Conservation (phyloP, 2,888 invertebrate species). For the Lacanobia oleracea region DNA sequence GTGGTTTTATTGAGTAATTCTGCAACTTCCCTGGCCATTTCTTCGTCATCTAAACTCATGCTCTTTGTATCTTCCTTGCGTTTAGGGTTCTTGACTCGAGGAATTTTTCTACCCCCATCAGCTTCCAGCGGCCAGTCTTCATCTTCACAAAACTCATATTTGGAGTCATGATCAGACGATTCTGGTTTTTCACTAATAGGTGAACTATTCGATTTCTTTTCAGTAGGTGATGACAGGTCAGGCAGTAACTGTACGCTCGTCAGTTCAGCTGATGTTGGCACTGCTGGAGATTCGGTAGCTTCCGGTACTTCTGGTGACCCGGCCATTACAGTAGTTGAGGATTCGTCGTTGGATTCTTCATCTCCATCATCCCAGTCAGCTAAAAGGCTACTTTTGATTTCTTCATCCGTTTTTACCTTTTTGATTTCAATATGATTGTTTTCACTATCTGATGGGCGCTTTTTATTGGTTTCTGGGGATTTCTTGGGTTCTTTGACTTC, state of each 20-base stretch:
- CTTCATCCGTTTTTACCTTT: constrained; percentile 90
- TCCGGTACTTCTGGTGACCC: constrained; percentile 82
- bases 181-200: constrained; percentile 82
- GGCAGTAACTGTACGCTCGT: constrained; percentile 74
- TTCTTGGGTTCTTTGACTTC: constrained; percentile 79
- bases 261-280: constrained; percentile 82
- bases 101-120: constrained; percentile 92
- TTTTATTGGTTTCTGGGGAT: constrained; percentile 77
- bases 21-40: constrained; percentile 90
- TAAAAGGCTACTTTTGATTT: constrained; percentile 92
- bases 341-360: constrained; percentile 84
- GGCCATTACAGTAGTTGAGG: constrained; percentile 74
- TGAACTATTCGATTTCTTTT: constrained; percentile 74
- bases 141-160: constrained; percentile 95
- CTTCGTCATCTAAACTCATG: constrained; percentile 84
- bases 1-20: constrained; percentile 91
- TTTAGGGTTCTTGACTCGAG: constrained; percentile 89
- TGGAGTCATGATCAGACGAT: constrained; percentile 89
- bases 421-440: constrained; percentile 79
- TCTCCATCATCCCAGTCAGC: constrained; percentile 94
- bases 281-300: constrained; percentile 82
- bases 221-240: constrained; percentile 72
- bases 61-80: constrained; percentile 84
- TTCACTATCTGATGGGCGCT: constrained; percentile 82
- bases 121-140: constrained; percentile 91